Percentiles rank a stretch among this genome's conserved stretches.
Conservation (phyloP, 2,888 invertebrate genomes). For the Noctuana brunneofusca region DNA sequence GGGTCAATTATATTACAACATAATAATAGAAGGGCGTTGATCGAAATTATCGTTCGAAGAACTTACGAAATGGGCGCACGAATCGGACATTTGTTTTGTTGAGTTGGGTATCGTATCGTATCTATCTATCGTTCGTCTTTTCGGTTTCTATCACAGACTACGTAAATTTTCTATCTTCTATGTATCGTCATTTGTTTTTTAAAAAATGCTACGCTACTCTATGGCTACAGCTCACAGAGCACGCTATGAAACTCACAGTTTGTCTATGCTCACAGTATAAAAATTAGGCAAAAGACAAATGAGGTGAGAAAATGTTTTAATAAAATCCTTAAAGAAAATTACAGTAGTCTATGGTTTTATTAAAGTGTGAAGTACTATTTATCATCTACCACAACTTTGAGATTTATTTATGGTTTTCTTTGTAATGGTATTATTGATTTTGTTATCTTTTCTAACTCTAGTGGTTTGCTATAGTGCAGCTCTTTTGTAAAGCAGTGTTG, state of each 20-base stretch:
- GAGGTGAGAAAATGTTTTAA: too few relatives aligned
- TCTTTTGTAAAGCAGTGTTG: constrained; percentile 34
- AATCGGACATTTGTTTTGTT: constrained; percentile 83
- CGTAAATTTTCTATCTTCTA: too few relatives aligned
- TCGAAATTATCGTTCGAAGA: constrained; percentile 74
- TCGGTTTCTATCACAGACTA: constrained; percentile 45
- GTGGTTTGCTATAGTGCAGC: constrained; percentile 13
- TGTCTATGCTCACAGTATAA: constrained; percentile 20
- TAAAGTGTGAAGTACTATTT: neutral
- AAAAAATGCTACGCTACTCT: too few relatives aligned
- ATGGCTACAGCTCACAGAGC: too few relatives aligned
- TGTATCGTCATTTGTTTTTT: constrained; percentile 49
- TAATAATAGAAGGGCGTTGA: constrained; percentile 64
- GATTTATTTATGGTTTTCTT: neutral
- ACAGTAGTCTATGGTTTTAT: neutral
- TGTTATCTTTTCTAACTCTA: neutral
- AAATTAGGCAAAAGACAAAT: constrained; percentile 7
- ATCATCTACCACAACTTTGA: neutral
- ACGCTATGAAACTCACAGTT: too few relatives aligned
- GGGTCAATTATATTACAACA: constrained; percentile 48
- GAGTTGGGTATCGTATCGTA: constrained; percentile 53
- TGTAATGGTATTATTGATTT: constrained; percentile 10
- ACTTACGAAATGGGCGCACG: constrained; percentile 82
- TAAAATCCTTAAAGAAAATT: too few relatives aligned
- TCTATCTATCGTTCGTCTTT: constrained; percentile 45